Base-by-base conservation (phyloP, 2,888 invertebrate genomes). In the Liodrosophila aerea region DNA sequence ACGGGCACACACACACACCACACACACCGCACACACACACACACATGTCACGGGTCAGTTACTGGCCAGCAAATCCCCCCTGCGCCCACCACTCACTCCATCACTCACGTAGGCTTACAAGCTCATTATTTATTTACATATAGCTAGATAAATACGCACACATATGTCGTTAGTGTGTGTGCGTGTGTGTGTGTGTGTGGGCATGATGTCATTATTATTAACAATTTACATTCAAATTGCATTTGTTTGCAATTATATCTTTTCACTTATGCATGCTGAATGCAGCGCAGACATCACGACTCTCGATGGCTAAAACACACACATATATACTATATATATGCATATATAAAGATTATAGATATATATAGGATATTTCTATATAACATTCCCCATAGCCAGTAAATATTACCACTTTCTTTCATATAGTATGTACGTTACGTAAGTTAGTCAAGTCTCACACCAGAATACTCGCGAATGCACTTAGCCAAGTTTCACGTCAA, bases 31-130 rank as follows among this genome's bases (percentile, higher is more conserved):
- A 5, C 22, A 22, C 22, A 22, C 22, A 22, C 3, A 22, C 5
- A 84, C 81, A 84, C 84, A 84, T 80, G 80, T 81, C 69, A 76
- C 72, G 81, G 84, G 77, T 80, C 81, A 84, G 67, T 73, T 65
- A 64, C 57, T 64, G 58, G 56, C 54, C 39, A 4, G 22, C 22
- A 22, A 22, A 22, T 22, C 3, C 22, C 22, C 22, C 22, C 22
- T 4, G 3, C 5, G 2, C 22, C 22, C 2, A 5, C 22, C 22
- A 4, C 22, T 22, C n/a, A n/a, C n/a, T 22, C 22, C 22, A 22
- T 22, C 37, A 11, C 34, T 11, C 50, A 34, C 50, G 33, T 18
- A 29, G 58, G 62, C 73, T 64, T 58, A 67, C 61, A 63, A n/a
- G 29, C 12, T n/a, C 53, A 45, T 11, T 9, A 7, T 15, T 16